Evolutionary conservation across 2,113 vertebrate species (phyloP).

Genomic region (Agapornis roseicollis): DNA sequence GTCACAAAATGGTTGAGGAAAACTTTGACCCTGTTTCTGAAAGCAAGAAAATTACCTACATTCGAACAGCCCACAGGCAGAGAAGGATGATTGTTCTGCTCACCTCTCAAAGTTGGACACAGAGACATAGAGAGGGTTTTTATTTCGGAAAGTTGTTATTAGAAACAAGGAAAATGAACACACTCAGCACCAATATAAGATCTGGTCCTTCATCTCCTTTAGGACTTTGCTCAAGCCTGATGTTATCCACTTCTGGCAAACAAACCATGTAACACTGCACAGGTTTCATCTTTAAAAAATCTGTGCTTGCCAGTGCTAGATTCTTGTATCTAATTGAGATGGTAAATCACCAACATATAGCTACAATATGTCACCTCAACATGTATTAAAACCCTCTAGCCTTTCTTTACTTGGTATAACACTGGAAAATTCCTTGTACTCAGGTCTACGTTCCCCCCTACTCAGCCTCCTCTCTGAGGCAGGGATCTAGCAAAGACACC

Average conservation of each 20-base stretch:
- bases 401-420: neutral
- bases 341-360: neutral
- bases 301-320: accelerated
- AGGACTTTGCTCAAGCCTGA: neutral
- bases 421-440: neutral
- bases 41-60: neutral
- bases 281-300: neutral
- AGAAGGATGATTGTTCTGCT: neutral
- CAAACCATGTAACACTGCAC: neutral
- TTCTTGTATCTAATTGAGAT: neutral
- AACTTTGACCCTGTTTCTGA: neutral
- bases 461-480: neutral
- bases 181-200: neutral
- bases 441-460: neutral
- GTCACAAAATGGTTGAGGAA: neutral
- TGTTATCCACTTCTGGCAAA: neutral
- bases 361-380: neutral
- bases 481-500: neutral
- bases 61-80: neutral
- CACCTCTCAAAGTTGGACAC: neutral
- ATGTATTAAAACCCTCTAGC: neutral
- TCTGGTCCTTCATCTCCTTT: neutral
- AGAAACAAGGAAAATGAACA: neutral
- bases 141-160: neutral
- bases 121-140: neutral